Evolutionary conservation across 2,797 vertebrate species (phyloP).

Genomic region (Pteronotus mesoamericanus): DNA sequence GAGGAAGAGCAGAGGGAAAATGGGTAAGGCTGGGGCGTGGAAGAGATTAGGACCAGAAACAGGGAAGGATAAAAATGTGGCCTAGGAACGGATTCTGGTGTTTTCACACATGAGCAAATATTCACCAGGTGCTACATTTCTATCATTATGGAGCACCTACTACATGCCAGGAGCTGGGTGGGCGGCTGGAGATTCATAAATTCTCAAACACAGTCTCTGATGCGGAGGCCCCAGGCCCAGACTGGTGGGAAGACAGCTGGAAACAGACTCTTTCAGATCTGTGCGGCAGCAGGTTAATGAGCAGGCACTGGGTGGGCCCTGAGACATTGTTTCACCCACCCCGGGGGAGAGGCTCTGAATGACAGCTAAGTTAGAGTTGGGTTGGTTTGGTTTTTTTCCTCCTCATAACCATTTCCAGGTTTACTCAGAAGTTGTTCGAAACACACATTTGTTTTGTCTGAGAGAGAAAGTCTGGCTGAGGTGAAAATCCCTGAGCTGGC

Average conservation of each 20-base stretch:
- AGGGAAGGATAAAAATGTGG: not conserved
- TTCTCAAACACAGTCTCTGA: not conserved
- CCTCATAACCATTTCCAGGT: not conserved
- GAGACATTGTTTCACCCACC: not conserved
- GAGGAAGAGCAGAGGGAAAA: not conserved
- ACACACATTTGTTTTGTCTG: slow-evolving; percentile 14
- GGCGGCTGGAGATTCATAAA: not conserved
- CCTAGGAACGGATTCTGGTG: not conserved
- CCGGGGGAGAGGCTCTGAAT: not conserved
- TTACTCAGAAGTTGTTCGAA: slow-evolving; percentile 33
- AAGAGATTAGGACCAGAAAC: not conserved
- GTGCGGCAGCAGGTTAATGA: not conserved
- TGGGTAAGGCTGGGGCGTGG: not conserved
- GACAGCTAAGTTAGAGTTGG: not conserved
- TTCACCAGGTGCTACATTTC: not conserved
- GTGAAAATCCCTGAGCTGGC: not conserved
- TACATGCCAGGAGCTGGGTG: not conserved
- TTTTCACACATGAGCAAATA: not conserved
- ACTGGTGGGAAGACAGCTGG: not conserved
- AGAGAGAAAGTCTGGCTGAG: slow-evolving; percentile 20
- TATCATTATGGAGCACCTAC: not conserved
- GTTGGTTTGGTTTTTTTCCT: not conserved
- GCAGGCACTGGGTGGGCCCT: not conserved
- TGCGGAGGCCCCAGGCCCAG: rapidly evolving
- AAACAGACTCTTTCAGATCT: not conserved